A percentile compares a stretch with the other conserved stretches of the same genome.
Conservation (phyloP, 2,113 vertebrate genomes). For the Megaptera novaeangliae region DNA sequence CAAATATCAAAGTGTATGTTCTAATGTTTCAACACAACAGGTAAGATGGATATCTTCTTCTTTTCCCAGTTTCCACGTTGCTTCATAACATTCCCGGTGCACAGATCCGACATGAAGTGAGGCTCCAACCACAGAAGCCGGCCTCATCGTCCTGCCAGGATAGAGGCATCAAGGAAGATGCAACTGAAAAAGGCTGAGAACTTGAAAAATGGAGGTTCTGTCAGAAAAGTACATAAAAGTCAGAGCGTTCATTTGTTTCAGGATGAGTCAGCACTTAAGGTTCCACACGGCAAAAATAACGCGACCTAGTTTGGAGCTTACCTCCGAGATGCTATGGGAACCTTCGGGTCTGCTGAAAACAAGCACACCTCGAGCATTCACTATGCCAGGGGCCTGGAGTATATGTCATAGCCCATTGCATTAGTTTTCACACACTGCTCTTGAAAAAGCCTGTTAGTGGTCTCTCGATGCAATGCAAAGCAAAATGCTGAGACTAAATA, state of each 20-base stretch:
- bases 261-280: not conserved
- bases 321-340: not conserved
- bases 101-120: not conserved
- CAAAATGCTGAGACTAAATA: not conserved
- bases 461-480: not conserved
- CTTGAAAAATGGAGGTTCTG: not conserved
- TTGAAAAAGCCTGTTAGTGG: not conserved
- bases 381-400: accelerated
- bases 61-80: not conserved
- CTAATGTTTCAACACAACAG: not conserved
- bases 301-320: not conserved
- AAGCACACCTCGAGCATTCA: accelerated
- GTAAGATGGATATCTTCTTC: not conserved
- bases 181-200: not conserved
- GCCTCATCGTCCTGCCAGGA: not conserved
- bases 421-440: not conserved
- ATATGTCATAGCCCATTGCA: accelerated
- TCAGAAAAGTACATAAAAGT: not conserved
- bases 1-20: not conserved
- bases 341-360: not conserved
- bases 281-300: not conserved
- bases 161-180: not conserved
- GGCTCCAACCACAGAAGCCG: not conserved
- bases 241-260: not conserved
- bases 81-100: accelerated